These are phyloP conservation scores for Mya arenaria DNA, from an alignment of 1,140 invertebrate genomes.

Conservation along the genomic window DNA sequence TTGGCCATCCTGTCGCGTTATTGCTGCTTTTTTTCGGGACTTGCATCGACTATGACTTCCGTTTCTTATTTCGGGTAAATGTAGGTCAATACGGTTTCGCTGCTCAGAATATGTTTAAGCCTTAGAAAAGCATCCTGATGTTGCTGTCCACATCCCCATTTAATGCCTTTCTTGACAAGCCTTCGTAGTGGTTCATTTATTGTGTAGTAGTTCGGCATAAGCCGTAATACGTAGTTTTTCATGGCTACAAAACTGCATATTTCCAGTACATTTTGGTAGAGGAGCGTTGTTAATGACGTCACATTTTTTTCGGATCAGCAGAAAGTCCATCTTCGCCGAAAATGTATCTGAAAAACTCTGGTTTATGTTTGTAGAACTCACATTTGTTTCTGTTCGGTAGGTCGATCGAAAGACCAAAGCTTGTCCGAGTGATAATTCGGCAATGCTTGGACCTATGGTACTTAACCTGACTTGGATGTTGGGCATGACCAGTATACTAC, in stretches of 20 bases:
- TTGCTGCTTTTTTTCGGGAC: neutral
- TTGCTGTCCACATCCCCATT: neutral
- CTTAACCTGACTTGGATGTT: too few species aligned
- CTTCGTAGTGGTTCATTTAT: neutral
- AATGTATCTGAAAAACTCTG: conserved; percentile 60
- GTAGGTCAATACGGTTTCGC: neutral
- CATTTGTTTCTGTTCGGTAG: conserved; percentile 22
- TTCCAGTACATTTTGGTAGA: conserved; percentile 40
- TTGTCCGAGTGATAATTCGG: too few species aligned
- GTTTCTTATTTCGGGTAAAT: neutral
- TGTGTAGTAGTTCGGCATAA: neutral
- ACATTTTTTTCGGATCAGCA: conserved; percentile 30
- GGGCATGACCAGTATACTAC: too few species aligned
- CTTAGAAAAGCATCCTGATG: neutral
- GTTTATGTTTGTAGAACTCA: neutral
- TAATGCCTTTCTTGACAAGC: neutral
- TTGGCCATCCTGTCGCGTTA: neutral
- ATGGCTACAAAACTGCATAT: conserved; percentile 62
- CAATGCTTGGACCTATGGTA: too few species aligned
- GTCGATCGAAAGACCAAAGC: too few species aligned
- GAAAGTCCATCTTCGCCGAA: conserved; percentile 51
- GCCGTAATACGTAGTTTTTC: neutral
- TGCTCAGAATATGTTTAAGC: neutral
- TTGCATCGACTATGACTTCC: too few species aligned
- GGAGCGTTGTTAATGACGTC: neutral